Evolutionary conservation across 2,113 vertebrate species (phyloP).

Genomic region (Bathybates hornii): DNA sequence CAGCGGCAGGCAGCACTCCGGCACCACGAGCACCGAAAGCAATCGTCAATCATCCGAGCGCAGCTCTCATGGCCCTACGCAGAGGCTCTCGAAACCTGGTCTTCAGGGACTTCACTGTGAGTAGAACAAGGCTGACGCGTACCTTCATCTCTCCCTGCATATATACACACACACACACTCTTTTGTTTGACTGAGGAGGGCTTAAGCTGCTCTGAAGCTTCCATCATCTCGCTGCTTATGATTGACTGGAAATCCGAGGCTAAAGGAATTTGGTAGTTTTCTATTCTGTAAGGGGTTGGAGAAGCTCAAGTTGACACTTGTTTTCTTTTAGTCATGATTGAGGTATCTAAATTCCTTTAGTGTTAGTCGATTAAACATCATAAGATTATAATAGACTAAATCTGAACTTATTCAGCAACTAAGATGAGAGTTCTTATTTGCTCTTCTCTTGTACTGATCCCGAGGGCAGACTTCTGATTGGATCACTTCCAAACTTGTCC

Average conservation of each 20-base stretch:
- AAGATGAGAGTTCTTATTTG: neutral
- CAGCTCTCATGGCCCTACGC: slow-evolving; percentile 95
- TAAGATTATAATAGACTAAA: neutral
- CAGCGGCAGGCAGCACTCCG: slow-evolving; percentile 74
- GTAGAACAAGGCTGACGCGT: slow-evolving; percentile 29
- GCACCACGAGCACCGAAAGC: slow-evolving; percentile 90
- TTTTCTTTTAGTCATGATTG: neutral
- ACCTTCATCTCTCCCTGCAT: neutral
- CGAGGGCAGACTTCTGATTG: too few species aligned
- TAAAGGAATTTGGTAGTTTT: neutral
- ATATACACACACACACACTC: neutral
- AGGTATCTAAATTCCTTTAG: neutral
- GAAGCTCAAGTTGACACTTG: neutral
- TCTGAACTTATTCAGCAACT: neutral
- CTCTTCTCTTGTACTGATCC: neutral
- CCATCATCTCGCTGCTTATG: neutral
- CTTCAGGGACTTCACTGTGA: slow-evolving; percentile 99
- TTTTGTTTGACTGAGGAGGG: neutral
- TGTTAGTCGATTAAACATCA: neutral
- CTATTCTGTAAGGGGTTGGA: neutral
- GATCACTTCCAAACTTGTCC: too few species aligned
- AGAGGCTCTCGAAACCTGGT: slow-evolving; percentile 96
- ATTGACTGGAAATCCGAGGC: neutral
- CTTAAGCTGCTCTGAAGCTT: neutral
- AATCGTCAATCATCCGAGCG: slow-evolving; percentile 96